Base-by-base conservation (phyloP, 92 coral and sea anemone genomes). In the Zoanthus sociatus region DNA sequence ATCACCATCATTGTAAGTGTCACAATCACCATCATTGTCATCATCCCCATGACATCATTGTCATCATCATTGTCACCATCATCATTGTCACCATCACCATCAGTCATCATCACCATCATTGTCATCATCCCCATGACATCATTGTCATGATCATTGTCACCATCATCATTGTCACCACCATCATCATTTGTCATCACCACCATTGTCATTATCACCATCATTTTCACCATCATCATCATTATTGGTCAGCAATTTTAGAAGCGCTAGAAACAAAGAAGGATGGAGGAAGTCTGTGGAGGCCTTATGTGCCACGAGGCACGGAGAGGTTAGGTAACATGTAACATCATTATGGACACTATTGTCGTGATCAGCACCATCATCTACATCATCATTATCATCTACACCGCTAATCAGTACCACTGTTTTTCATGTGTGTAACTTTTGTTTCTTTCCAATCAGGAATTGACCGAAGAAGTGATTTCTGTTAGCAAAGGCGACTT, bases 401-500 rank as follows among this genome's bases (percentile, higher is more conserved):
- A 5, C 63, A 55, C 1, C 63, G 11, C 11, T 15, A 55, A 8
- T 14, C 63, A 55, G 13, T 15, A 55, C 11, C 63, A 55, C 11
- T 14, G n/a, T n/a, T n/a, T n/a, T n/a, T n/a, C n/a, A n/a, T n/a
- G n/a, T n/a, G n/a, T n/a, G n/a, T n/a, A n/a, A n/a, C n/a, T n/a
- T n/a, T n/a, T 32, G 7, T 13, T 37, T 5, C 51, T 5, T 60
- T 17, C 60, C 42, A 56, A 55, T 14, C 70, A 96, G 99, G 54
- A 54, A 18, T 82, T 96, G 37, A 94, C 98, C 45, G 89, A 89
- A 88, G 99, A 96, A 51, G 92, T 96, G 1, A 85, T 95, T 76
- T 79, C 73, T 47, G 91, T 91, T n/a, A 94, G 89, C 78, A 92
- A 92, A 54, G 95, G 97, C 17, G 90, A 88, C 15, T 53, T 32